Evolutionary conservation across 2,797 vertebrate genomes (phyloP).

Genomic region (Petrocephalus sullivani): DNA sequence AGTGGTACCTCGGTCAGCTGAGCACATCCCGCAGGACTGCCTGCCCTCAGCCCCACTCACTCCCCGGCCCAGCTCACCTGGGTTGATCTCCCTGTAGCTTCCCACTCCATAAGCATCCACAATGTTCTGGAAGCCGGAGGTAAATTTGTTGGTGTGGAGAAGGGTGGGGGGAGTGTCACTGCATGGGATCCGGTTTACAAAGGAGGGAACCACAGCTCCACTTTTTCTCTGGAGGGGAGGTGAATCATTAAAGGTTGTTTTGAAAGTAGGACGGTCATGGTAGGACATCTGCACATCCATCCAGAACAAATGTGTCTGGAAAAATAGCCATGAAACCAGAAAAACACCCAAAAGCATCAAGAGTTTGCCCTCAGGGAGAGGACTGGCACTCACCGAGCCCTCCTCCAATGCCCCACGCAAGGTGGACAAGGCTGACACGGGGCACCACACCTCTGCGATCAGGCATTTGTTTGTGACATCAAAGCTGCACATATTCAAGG

Average conservation of each 20-base stretch:
- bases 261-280: background rate
- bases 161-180: slow-evolving; percentile 85
- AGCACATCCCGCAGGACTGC: background rate
- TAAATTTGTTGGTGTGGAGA: slow-evolving; percentile 91
- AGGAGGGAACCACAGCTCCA: slow-evolving; percentile 80
- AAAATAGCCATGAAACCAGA: background rate
- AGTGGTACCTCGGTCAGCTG: background rate
- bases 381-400: slow-evolving; percentile 76
- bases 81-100: slow-evolving; percentile 89
- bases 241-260: background rate
- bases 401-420: slow-evolving; percentile 81
- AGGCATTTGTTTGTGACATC: slow-evolving; percentile 97
- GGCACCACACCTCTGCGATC: slow-evolving; percentile 97
- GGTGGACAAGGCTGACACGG: slow-evolving; percentile 75
- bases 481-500: slow-evolving; percentile 93
- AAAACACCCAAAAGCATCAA: background rate
- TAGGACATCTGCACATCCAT: background rate
- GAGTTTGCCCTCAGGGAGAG: background rate
- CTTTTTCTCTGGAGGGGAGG: slow-evolving; percentile 74
- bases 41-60: background rate
- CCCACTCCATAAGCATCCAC: slow-evolving; percentile 94
- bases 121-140: slow-evolving; percentile 90
- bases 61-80: slow-evolving; percentile 64
- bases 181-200: slow-evolving; percentile 90
- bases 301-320: background rate